These are phyloP conservation scores for Poecilia velifera DNA, from an alignment of 2,797 vertebrate genomes.

Conservation along the genomic window DNA sequence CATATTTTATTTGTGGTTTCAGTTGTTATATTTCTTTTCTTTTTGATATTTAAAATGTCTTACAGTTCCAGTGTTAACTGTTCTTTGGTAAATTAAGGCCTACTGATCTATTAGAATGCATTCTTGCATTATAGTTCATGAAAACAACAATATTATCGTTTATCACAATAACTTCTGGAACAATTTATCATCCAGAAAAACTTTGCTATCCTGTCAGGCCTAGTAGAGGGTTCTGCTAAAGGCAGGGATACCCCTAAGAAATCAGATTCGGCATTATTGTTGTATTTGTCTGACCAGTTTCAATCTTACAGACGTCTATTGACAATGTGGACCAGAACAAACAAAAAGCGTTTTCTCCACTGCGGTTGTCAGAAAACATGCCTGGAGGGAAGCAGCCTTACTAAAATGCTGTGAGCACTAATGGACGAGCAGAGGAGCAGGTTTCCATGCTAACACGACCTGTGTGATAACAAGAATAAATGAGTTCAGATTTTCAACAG, in stretches of 20 bases:
- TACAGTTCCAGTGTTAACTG: too few relatives aligned
- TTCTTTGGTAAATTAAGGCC: too few relatives aligned
- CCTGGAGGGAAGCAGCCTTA: neutral
- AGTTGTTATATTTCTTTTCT: too few relatives aligned
- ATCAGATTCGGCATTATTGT: neutral
- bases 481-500: constrained; percentile 69
- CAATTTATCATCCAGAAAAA: too few relatives aligned
- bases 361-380: neutral
- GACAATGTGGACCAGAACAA: neutral
- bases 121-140: too few relatives aligned
- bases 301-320: neutral
- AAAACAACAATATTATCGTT: too few relatives aligned
- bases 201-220: too few relatives aligned
- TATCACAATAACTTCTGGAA: too few relatives aligned
- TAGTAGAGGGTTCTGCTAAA: neutral
- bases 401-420: constrained; percentile 17
- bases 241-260: neutral
- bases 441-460: constrained; percentile 47
- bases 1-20: too few relatives aligned
- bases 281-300: neutral
- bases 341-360: neutral
- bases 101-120: too few relatives aligned
- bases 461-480: constrained; percentile 45
- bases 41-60: too few relatives aligned
- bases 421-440: constrained; percentile 11